Percentiles rank a stretch among this genome's conserved stretches.
These are phyloP conservation scores for Chorisops tibialis DNA, from an alignment of 2,888 invertebrate genomes.

Conservation along the genomic window DNA sequence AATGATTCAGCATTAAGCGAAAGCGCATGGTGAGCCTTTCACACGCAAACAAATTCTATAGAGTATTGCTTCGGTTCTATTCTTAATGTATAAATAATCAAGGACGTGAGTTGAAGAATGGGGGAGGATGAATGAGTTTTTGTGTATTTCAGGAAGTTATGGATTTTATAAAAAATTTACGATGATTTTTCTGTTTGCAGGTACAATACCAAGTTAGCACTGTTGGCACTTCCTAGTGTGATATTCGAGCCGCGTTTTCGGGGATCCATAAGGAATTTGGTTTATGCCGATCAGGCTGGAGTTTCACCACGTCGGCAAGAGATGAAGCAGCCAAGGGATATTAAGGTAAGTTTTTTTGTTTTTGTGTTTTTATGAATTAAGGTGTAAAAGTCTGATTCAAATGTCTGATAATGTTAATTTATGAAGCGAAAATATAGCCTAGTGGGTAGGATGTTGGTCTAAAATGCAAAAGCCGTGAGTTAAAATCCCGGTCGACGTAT, in stretches of 20 bases:
- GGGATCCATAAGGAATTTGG: constrained; percentile 86
- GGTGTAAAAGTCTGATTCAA: too few relatives aligned
- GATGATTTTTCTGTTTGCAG: constrained; percentile 45
- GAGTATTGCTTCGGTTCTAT: too few relatives aligned
- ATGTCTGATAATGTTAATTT: background rate
- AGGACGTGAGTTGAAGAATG: background rate
- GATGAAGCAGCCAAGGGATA: constrained; percentile 74
- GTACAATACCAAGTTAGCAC: constrained; percentile 80
- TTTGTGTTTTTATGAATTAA: background rate
- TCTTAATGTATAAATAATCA: too few relatives aligned
- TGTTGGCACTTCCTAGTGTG: constrained; percentile 83
- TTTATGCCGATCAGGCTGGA: constrained; percentile 80
- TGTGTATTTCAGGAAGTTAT: background rate
- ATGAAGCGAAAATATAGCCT: too few relatives aligned
- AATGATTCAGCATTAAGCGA: too few relatives aligned
- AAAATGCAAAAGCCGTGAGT: too few relatives aligned
- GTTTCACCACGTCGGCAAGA: constrained; percentile 78
- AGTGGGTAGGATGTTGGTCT: too few relatives aligned
- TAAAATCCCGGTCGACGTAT: too few relatives aligned
- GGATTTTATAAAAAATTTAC: background rate
- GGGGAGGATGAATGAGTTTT: background rate
- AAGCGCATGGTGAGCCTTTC: too few relatives aligned
- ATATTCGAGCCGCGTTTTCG: constrained; percentile 90
- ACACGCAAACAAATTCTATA: too few relatives aligned
- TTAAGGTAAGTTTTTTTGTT: constrained; percentile 59